Percentiles rank a stretch among this genome's conserved stretches.
Conservation (phyloP, 1,140 invertebrate species). For the Tetranychus cinnabarinus region DNA sequence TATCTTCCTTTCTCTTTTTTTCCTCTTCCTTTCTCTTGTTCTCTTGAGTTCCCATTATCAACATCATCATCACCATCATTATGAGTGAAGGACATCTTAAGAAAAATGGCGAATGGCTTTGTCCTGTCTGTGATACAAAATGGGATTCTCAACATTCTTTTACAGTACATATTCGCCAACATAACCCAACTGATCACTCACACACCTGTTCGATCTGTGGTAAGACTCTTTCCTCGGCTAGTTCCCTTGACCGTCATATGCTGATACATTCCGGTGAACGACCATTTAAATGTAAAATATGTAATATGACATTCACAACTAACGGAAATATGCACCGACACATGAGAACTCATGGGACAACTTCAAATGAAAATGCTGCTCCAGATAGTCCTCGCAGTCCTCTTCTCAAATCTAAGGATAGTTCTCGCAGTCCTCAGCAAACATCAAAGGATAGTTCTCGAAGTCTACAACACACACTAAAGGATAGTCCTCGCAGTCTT, state of each 20-base stretch:
- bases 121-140: conserved; percentile 35
- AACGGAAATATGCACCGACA: conserved; percentile 72
- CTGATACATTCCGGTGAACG: conserved; percentile 46
- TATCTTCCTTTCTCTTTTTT: no score
- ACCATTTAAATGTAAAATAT: conserved; percentile 49
- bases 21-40: no score
- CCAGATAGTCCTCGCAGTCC: background rate
- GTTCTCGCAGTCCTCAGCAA: background rate
- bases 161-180: conserved; percentile 39
- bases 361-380: background rate
- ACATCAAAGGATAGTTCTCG: no score
- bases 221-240: conserved; percentile 41
- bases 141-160: conserved; percentile 35
- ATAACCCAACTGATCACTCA: conserved; percentile 26
- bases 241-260: conserved; percentile 47
- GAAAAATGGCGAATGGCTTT: conserved; percentile 15
- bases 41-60: background rate
- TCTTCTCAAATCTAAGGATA: background rate
- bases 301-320: conserved; percentile 56
- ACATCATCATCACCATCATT: background rate
- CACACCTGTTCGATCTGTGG: conserved; percentile 27
- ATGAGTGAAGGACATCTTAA: background rate
- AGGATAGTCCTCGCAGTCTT: background rate
- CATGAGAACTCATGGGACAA: conserved; percentile 37
- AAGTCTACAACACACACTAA: no score